Evolutionary conservation across 2,797 vertebrate species (phyloP).

Genomic region (Microtus obscurus): DNA sequence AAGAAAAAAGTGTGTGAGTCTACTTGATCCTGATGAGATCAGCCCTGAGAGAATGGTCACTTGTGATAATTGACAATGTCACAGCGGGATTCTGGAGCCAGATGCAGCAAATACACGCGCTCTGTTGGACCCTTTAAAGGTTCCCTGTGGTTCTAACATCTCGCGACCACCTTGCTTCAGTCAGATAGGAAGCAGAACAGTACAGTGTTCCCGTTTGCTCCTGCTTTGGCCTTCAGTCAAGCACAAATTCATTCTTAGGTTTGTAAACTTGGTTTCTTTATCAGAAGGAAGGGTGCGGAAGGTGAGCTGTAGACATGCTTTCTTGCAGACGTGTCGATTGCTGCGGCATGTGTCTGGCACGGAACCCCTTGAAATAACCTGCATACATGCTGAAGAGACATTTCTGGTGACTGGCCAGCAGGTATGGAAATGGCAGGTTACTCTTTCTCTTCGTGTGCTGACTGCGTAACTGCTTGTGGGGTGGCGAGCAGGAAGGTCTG

Average conservation of each 20-base stretch:
- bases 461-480: background rate
- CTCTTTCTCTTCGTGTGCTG: background rate
- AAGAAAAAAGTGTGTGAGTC: background rate
- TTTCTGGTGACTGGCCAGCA: constrained; percentile 98
- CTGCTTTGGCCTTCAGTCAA: background rate
- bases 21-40: background rate
- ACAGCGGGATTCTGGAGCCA: background rate
- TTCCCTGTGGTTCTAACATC: background rate
- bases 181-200: constrained; percentile 11
- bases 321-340: constrained; percentile 93
- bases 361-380: constrained; percentile 98
- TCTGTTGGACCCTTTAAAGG: background rate
- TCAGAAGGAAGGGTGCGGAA: background rate
- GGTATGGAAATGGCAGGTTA: constrained; percentile 86
- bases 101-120: background rate
- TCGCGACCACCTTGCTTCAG: background rate
- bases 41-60: background rate
- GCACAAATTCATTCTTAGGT: background rate
- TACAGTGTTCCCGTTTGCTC: background rate
- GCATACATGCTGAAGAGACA: constrained; percentile 97
- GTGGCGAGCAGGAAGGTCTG: background rate
- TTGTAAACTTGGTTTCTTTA: background rate
- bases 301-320: constrained; percentile 57
- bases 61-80: background rate
- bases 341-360: constrained; percentile 96